A percentile compares a stretch with the other conserved stretches of the same genome.
Evolutionary conservation across 2,888 invertebrate genomes (phyloP).

Genomic region (Lamellibrachia satsuma): DNA sequence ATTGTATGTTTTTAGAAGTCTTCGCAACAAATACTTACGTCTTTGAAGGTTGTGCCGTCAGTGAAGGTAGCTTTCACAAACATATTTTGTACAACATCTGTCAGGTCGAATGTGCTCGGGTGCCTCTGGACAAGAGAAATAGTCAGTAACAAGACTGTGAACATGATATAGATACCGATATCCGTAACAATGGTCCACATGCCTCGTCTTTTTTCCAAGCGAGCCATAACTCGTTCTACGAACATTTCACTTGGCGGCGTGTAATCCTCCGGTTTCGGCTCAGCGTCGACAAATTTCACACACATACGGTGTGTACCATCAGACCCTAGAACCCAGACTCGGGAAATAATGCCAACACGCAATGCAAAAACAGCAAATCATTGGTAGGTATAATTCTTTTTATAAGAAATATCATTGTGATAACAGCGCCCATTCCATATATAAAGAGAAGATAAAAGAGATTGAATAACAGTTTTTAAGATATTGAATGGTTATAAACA

Average conservation of each 20-base stretch:
- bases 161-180: conserved; percentile 17
- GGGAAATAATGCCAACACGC: not conserved
- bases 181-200: conserved; percentile 3
- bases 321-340: not conserved
- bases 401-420: no score
- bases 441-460: no score
- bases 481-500: no score
- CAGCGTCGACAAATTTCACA: not conserved
- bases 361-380: no score
- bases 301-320: not conserved
- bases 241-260: not conserved
- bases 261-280: not conserved
- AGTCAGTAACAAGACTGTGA: not conserved
- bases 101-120: not conserved
- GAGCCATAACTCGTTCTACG: not conserved
- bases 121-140: not conserved
- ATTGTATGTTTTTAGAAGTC: not conserved
- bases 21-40: not conserved
- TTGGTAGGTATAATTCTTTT: no score
- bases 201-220: not conserved
- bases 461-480: no score
- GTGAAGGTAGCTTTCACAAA: conserved; percentile 3
- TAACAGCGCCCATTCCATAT: no score
- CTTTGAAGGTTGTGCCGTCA: not conserved
- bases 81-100: not conserved